Evolutionary conservation across 2,797 vertebrate species (phyloP).

Genomic region (Helostoma temminkii): DNA sequence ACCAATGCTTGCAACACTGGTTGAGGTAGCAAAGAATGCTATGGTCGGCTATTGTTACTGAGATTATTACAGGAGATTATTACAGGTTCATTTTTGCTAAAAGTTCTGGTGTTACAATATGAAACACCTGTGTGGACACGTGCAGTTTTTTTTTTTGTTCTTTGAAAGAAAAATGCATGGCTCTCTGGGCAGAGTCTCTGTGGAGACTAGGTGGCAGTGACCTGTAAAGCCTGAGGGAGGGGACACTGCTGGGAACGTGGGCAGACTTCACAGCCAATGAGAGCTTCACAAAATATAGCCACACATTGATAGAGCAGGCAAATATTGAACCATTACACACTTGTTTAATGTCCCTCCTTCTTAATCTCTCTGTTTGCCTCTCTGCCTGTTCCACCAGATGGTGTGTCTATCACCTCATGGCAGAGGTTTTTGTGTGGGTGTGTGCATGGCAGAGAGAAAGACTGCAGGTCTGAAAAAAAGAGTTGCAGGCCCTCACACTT

Average conservation of each 20-base stretch:
- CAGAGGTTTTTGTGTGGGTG: constrained; percentile 5
- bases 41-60: constrained; percentile 8
- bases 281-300: constrained; percentile 32
- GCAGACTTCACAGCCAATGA: constrained; percentile 25
- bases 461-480: constrained; percentile 20
- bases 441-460: neutral
- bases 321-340: constrained; percentile 45
- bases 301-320: constrained; percentile 31
- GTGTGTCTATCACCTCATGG: constrained; percentile 38
- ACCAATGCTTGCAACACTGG: neutral
- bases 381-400: constrained; percentile 41
- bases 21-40: neutral
- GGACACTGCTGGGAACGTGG: neutral
- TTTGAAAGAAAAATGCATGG: constrained; percentile 32
- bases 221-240: constrained; percentile 24
- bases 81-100: constrained; percentile 16
- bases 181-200: constrained; percentile 22
- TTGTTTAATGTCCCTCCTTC: constrained; percentile 42
- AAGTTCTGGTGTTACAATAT: constrained; percentile 38
- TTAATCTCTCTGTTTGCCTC: constrained; percentile 39
- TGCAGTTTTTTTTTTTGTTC: constrained; percentile 17
- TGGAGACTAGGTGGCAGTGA: constrained; percentile 2
- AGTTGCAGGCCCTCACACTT: constrained; percentile 9
- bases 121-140: constrained; percentile 27
- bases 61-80: constrained; percentile 40